Conservation (phyloP, 1,140 invertebrate genomes). For the Globodera ellingtonae region DNA sequence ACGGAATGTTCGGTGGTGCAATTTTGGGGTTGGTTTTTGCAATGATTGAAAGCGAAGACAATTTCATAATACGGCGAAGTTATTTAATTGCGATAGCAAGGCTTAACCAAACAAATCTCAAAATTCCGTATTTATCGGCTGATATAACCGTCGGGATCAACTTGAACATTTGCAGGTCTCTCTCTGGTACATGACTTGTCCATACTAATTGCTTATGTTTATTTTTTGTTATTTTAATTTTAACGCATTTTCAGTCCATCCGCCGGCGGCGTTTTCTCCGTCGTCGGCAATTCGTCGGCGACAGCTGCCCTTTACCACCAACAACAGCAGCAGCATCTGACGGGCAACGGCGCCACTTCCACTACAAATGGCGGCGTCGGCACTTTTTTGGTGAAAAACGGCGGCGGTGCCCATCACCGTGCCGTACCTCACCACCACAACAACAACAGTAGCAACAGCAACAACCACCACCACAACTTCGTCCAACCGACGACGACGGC, state of each 20-base stretch:
- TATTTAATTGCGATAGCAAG: neutral
- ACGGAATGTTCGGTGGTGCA: neutral
- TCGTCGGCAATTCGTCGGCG: neutral
- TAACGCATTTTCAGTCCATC: neutral
- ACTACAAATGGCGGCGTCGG: neutral
- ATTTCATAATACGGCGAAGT: neutral
- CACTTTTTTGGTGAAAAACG: neutral
- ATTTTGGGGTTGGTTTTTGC: neutral
- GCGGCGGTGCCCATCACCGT: neutral
- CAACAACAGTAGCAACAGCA: neutral
- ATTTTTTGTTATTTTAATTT: neutral
- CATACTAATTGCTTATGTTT: too few species aligned
- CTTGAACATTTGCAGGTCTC: neutral
- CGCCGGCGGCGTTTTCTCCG: neutral
- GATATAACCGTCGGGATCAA: neutral
- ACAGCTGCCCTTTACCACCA: neutral
- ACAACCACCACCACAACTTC: neutral
- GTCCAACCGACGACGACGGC: slow-evolving; percentile 1
- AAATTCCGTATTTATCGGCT: neutral
- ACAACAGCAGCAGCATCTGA: neutral
- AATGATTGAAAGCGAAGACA: too few species aligned
- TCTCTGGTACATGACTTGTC: neutral
- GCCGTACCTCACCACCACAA: neutral
- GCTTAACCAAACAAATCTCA: neutral
- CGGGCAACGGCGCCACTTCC: neutral